Evolutionary conservation across 2,113 vertebrate genomes (phyloP), one percentile per base, ranked within the genome.

Genomic region (Solea solea): DNA sequence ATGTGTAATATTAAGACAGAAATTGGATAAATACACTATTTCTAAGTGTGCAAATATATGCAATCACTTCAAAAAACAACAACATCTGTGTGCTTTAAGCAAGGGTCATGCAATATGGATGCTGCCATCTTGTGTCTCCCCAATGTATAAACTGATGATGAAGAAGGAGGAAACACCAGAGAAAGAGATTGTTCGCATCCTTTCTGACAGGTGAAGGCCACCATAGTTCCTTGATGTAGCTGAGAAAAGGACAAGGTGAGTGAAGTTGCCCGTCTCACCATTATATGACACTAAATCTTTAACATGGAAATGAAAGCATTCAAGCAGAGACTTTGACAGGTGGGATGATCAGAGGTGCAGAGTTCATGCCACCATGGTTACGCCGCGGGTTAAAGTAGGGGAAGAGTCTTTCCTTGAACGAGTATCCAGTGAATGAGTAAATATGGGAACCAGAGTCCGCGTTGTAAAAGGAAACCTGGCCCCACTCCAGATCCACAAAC

Each of bases 401-500:
- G 78, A 92, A 91, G 1, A 96, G 87, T 78, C 88, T 93, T 50
- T 88, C 94, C 2, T 71, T 90, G 75, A 96, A 96, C 0, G 85
- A 90, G 71, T 80, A 91, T 14, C 92, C 93, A 7, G 84, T 94
- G 82, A 95, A 96, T 0, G 95, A 94, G 72, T 94, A 95, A 70
- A 96, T 94, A 14, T 93, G 92, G 71, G 82, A 78, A 7, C 59
- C 64, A 55, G 76, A 62, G 16, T 88, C 85, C 13, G 73, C 89
- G 0, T 95, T 90, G 58, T 96, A 96, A 76, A 96, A 96, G 9
- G 95, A 94, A 64, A 96, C 92, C 34, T 94, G 88, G 1, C 94
- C 94, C 2, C 84, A 91, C n/a, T 93, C 91, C 2, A 93, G 77
- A 77, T 96, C 95, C 66, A 96, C 81, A 42, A 95, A 96, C 60